phyloP scores from a whole-genome alignment of 1,140 invertebrate genomes.

The Gyrodactylus salaris region DNA sequence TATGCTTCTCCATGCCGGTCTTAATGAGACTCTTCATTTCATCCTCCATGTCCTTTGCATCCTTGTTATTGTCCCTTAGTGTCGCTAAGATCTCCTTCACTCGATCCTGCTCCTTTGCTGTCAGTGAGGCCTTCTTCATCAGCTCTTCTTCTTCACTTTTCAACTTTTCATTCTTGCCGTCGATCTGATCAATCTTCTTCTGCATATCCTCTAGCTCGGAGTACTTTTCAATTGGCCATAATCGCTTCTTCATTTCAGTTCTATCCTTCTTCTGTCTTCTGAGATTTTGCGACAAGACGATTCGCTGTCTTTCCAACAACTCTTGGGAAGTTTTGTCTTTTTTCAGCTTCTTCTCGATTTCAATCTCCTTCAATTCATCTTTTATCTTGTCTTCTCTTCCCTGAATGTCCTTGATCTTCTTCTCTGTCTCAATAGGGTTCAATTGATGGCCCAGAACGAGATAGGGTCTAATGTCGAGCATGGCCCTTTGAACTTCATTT shows the following conservation, averaged over 20 bases:
- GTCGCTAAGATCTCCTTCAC: not conserved
- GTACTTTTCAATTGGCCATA: not conserved
- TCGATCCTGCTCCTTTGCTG: not conserved
- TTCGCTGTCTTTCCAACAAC: not conserved
- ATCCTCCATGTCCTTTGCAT: not conserved
- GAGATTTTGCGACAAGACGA: not conserved
- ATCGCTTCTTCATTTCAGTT: not conserved
- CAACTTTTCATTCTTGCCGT: not conserved
- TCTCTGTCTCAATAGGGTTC: not conserved
- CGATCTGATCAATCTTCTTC: not conserved
- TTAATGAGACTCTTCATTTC: not conserved
- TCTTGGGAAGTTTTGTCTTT: not conserved
- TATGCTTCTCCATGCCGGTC: not conserved
- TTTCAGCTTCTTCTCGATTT: not conserved
- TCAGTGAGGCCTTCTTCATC: not conserved
- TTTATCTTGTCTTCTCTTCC: not conserved
- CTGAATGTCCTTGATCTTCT: not conserved
- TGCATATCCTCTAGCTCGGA: not conserved
- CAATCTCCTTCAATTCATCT: no score
- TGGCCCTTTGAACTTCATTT: not conserved
- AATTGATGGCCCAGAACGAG: not conserved
- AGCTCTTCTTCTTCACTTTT: not conserved
- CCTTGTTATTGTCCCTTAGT: not conserved
- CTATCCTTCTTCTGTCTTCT: not conserved
- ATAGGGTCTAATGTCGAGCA: not conserved